Evolutionary conservation across 1,140 invertebrate genomes (phyloP).

Genomic region (Grapholita molesta): DNA sequence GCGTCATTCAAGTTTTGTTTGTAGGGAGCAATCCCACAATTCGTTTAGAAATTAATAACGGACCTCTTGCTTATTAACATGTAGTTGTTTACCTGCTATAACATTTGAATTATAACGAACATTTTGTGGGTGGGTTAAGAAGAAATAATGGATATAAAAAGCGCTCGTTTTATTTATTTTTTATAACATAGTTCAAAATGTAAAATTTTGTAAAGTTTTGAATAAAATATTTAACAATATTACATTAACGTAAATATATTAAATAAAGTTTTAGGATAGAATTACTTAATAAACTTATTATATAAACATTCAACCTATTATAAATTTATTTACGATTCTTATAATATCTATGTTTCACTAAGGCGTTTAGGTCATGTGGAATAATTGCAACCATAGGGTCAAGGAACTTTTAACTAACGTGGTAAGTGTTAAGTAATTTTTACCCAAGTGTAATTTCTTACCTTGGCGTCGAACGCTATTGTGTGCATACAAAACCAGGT

Average conservation of each 20-base stretch:
- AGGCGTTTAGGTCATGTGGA: conserved; percentile 44
- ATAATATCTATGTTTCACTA: conserved; percentile 40
- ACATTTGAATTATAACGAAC: no score
- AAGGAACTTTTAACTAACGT: not conserved
- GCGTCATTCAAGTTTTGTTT: no score
- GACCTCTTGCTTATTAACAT: no score
- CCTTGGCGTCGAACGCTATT: no score
- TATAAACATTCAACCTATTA: not conserved
- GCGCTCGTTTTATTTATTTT: conserved; percentile 56
- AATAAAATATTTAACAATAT: conserved; percentile 69
- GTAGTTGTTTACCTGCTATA: no score
- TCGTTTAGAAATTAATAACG: no score
- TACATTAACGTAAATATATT: conserved; percentile 37
- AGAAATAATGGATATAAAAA: conserved; percentile 29
- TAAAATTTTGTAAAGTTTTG: conserved; percentile 73
- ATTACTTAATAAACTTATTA: conserved; percentile 43
- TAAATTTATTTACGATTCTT: conserved; percentile 4
- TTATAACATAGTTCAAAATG: conserved; percentile 71
- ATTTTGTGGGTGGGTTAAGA: no score
- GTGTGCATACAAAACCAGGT: no score
- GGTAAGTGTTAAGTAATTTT: no score
- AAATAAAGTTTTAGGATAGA: conserved; percentile 38
- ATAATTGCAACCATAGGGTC: conserved; percentile 27
- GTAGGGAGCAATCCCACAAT: no score
- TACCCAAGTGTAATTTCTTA: no score